A percentile compares a stretch with the other conserved stretches of the same genome.
Conservation (phyloP, 2,888 invertebrate genomes). For the Hartigia nigra region DNA sequence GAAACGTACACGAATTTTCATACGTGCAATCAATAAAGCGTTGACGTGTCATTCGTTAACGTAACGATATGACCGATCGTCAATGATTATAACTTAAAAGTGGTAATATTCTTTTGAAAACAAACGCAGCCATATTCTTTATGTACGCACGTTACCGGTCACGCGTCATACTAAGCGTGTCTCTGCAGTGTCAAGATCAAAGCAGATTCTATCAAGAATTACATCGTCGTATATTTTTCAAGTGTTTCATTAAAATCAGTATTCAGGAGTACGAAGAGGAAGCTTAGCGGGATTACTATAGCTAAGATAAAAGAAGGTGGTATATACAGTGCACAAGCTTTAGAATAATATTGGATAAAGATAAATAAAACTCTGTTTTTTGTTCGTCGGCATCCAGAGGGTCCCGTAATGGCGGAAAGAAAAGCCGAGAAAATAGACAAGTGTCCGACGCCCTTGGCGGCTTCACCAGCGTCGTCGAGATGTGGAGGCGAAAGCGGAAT, state of each 20-base stretch:
- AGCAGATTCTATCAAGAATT: not conserved
- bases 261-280: not conserved
- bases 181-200: not conserved
- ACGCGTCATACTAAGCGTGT: not conserved
- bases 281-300: accelerated
- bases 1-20: not conserved
- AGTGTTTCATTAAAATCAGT: not conserved
- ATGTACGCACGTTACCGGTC: not conserved
- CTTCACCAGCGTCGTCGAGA: not conserved
- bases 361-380: not conserved
- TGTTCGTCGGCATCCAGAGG: not conserved
- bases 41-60: not conserved
- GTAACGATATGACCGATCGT: not conserved
- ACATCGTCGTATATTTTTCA: not conserved
- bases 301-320: not conserved
- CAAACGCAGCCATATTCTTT: not conserved
- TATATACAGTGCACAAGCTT: not conserved
- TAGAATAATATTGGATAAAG: not conserved
- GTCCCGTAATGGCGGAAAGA: not conserved
- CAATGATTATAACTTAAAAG: not conserved
- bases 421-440: not conserved
- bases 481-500: not conserved
- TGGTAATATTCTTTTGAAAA: not conserved
- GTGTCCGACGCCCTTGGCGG: not conserved
- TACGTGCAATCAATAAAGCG: not conserved